Conservation (phyloP, 1,140 invertebrate species). For the Lepidotrigona ventralis region DNA sequence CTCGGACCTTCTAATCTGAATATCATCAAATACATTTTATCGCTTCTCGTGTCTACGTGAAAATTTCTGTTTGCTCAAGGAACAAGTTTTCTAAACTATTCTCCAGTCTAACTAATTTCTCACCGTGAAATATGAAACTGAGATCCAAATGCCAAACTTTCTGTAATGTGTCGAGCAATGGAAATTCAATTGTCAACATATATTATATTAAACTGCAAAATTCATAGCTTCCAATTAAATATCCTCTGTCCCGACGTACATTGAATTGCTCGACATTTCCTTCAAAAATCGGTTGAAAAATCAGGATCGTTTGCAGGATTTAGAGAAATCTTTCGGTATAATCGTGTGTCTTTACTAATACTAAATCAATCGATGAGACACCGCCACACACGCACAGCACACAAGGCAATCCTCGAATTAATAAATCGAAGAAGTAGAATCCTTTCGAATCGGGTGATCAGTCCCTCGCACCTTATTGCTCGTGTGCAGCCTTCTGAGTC, state of each 20-base stretch:
- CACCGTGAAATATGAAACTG: neutral
- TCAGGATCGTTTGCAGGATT: too few relatives aligned
- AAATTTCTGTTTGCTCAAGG: too few relatives aligned
- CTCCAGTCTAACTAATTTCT: neutral
- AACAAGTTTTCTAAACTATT: too few relatives aligned
- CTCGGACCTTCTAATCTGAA: neutral
- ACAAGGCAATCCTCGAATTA: neutral
- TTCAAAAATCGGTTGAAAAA: too few relatives aligned
- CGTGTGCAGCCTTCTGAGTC: conserved; percentile 60
- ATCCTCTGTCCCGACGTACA: too few relatives aligned
- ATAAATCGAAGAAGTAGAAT: neutral
- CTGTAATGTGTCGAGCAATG: neutral
- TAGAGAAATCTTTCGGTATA: too few relatives aligned
- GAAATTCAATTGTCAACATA: neutral
- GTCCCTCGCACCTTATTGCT: conserved; percentile 57
- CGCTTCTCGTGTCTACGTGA: too few relatives aligned
- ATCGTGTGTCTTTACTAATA: neutral
- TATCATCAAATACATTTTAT: too few relatives aligned
- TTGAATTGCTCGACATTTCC: too few relatives aligned
- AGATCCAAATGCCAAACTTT: too few relatives aligned
- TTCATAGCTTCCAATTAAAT: neutral
- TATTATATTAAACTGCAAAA: too few relatives aligned
- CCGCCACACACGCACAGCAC: neutral
- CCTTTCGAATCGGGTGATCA: neutral
- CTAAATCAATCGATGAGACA: neutral